Base-by-base conservation (phyloP, 2,113 vertebrate genomes). In the Cyrtonyx montezumae region DNA sequence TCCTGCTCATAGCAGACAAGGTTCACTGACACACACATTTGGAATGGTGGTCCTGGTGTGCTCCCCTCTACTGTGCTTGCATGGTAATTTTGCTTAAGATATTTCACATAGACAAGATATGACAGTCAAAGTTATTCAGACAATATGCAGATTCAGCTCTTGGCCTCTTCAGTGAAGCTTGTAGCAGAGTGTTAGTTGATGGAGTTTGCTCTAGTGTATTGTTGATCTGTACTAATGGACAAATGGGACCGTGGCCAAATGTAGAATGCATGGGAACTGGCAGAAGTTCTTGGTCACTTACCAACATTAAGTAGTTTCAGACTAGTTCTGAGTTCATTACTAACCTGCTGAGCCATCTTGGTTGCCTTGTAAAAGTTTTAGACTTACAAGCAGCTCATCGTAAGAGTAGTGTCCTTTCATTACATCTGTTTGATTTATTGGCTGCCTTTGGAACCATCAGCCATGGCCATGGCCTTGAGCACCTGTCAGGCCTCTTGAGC, bases 311-410 rank as follows among this genome's bases (percentile, higher is more conserved):
- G 14, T 62, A 55, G 34, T 93, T 88, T 92, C 4, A 3, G 80
- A 80, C 22, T 19, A 22, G 8, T 75, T 80, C 46, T 91, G 77
- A 93, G 23, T 42, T 95, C 49, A 36, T 87, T 88, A 42, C 32
- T 82, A 80, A 90, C 49, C 68, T 77, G 6, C 1, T 59, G 37
- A 59, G 32, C 36, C n/a, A 30, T 88, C 48, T 81, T 67, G 9
- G 16, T 36, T 70, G 40, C 68, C 85, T 67, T 94, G 32, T 95
- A 78, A 91, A 95, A 36, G 43, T 80, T 85, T 93, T 42, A 84
- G 68, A 21, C 71, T 82, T 51, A 87, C 18, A 32, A 81, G 45
- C 25, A 43, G 13, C 69, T 94, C 3, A 40, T 15, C 23, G 23
- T 40, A 61, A 81, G 73, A 92, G 40, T 70, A 36, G 20, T 32